Evolutionary conservation across 2,113 vertebrate species (phyloP).

Genomic region (Alouatta palliata): DNA sequence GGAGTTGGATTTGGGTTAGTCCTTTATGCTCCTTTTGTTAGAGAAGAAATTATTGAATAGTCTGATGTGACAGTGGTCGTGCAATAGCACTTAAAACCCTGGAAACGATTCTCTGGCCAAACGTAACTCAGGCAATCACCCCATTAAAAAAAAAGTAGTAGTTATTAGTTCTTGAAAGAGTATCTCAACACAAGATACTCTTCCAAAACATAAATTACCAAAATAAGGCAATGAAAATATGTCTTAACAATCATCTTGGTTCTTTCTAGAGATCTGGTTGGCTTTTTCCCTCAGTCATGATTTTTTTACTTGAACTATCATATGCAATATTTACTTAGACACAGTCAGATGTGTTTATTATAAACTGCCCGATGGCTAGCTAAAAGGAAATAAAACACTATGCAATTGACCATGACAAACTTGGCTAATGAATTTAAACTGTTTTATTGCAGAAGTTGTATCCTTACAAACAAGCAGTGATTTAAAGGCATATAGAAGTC

Average conservation of each 20-base stretch:
- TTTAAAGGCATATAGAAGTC: neutral
- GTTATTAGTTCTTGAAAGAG: neutral
- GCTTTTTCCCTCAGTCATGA: neutral
- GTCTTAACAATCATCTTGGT: neutral
- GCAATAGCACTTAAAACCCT: neutral
- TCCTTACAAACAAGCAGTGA: neutral
- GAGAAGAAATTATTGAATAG: neutral
- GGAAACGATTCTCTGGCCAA: neutral
- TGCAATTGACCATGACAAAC: neutral
- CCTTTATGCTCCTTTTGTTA: neutral
- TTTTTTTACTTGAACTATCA: neutral
- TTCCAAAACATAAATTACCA: neutral
- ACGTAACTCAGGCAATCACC: neutral
- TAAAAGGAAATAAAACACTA: neutral
- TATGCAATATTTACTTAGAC: neutral
- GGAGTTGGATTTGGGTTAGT: neutral
- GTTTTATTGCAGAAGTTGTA: neutral
- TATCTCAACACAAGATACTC: neutral
- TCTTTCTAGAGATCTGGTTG: neutral
- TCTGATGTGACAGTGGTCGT: neutral
- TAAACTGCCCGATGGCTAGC: neutral
- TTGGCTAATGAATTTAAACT: neutral
- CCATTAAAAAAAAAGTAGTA: neutral
- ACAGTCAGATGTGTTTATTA: neutral
- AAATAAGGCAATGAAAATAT: neutral